Percentiles rank a stretch among this genome's conserved stretches.
These are phyloP conservation scores for Aphrophora alni DNA, from an alignment of 2,888 invertebrate species.

Conservation along the genomic window DNA sequence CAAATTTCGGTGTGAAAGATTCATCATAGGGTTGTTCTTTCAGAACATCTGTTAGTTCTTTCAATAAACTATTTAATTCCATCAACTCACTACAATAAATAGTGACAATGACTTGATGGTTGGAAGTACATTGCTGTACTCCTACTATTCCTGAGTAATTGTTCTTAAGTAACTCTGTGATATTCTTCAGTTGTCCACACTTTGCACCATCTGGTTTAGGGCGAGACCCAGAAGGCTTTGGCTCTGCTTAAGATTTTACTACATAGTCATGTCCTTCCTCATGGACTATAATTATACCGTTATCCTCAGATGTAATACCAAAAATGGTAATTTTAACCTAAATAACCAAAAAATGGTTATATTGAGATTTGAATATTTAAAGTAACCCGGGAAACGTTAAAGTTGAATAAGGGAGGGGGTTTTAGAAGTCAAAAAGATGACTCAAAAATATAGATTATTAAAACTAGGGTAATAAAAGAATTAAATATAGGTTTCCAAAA, in stretches of 20 bases:
- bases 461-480: no score
- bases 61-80: background rate
- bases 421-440: no score
- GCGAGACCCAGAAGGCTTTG: background rate
- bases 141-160: background rate
- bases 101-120: background rate
- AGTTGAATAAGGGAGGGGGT: no score
- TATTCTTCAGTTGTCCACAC: background rate
- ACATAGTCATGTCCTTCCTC: background rate
- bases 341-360: no score
- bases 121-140: background rate
- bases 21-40: background rate
- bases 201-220: background rate
- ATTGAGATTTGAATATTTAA: no score
- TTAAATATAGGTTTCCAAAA: no score
- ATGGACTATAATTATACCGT: background rate
- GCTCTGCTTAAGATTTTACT: background rate
- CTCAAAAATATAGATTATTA: no score
- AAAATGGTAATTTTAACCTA: no score
- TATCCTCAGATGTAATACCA: background rate
- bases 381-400: no score
- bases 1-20: background rate
- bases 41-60: background rate
- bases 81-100: background rate
- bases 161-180: background rate